Evolutionary conservation across 1,140 invertebrate genomes (phyloP).

Genomic region (Parasteatoda tepidariorum): DNA sequence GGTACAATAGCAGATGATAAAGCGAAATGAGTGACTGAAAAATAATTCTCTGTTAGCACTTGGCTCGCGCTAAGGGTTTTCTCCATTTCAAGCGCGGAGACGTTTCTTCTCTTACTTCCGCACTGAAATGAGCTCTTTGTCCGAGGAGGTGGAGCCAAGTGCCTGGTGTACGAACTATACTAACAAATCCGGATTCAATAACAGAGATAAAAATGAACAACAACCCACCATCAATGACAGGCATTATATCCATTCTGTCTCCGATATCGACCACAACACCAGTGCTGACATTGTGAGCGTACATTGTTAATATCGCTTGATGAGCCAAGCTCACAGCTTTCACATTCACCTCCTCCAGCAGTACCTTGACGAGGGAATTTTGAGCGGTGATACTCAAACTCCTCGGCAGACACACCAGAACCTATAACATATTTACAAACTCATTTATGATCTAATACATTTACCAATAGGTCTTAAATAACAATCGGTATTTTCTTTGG

Average conservation of each 20-base stretch:
- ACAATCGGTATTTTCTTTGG: neutral
- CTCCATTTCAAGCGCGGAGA: no score
- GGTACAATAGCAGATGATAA: no score
- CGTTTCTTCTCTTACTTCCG: no score
- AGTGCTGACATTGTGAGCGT: constrained; percentile 75
- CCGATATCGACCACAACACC: constrained; percentile 77
- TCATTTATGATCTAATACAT: neutral
- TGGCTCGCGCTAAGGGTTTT: no score
- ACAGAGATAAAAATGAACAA: no score
- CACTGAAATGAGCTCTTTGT: no score
- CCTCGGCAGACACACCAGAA: constrained; percentile 70
- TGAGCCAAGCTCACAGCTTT: constrained; percentile 73
- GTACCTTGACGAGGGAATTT: constrained; percentile 66
- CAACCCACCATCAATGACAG: constrained; percentile 77
- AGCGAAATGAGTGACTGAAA: no score
- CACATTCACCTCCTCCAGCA: constrained; percentile 70
- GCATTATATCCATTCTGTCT: constrained; percentile 75
- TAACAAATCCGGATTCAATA: no score
- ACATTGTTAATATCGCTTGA: constrained; percentile 74
- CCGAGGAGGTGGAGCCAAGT: no score
- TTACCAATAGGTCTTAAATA: neutral
- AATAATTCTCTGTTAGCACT: no score
- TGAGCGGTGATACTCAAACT: constrained; percentile 69
- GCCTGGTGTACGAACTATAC: no score
- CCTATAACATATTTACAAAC: constrained; percentile 24